Conservation (phyloP, 2,797 vertebrate genomes). For the Malurus splendens region DNA sequence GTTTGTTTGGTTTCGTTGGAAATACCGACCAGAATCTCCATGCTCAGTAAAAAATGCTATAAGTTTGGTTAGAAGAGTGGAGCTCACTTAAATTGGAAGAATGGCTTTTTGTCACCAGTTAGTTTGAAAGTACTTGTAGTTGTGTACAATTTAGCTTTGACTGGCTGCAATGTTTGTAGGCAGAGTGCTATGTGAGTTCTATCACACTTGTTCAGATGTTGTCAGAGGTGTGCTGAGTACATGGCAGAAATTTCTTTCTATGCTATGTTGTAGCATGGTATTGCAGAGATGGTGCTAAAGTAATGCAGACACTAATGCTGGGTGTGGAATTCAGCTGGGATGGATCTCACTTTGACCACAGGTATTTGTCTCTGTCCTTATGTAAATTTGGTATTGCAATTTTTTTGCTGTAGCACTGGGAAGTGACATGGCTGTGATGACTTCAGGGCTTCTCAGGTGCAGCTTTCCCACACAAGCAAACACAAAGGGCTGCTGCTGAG, state of each 20-base stretch:
- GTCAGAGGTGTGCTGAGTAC: neutral
- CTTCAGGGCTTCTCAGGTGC: neutral
- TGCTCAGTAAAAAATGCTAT: neutral
- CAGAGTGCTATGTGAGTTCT: neutral
- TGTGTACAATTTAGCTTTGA: neutral
- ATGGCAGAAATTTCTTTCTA: neutral
- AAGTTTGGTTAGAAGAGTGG: neutral
- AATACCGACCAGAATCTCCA: neutral
- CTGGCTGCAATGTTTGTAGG: neutral
- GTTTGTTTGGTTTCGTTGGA: neutral
- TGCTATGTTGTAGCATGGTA: accelerated
- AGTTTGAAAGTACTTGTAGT: neutral
- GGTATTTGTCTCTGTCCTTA: neutral
- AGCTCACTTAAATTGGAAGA: neutral
- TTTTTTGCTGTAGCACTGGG: neutral
- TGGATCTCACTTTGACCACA: neutral
- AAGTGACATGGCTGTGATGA: neutral
- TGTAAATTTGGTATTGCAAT: neutral
- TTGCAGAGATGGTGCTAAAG: neutral
- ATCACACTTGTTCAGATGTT: neutral
- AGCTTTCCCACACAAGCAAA: neutral
- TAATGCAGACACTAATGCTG: neutral
- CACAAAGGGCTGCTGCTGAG: neutral
- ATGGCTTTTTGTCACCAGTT: neutral
- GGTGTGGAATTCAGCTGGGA: neutral